phyloP scores from a whole-genome alignment of 2,888 invertebrate genomes.

The Drosophila pegasa region DNA sequence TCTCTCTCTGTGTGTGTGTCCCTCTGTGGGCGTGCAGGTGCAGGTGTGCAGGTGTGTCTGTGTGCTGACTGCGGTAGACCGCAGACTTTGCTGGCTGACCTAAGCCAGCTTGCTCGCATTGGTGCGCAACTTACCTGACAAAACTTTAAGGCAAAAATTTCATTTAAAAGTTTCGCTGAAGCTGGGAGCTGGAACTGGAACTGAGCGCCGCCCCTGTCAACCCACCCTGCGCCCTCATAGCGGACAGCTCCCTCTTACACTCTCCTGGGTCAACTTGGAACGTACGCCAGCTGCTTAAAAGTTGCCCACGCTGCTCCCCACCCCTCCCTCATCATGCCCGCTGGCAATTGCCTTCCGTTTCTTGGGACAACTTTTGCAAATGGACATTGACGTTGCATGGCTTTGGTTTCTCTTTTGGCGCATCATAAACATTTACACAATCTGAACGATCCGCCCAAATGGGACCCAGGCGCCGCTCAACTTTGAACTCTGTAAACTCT shows the following conservation, averaged over 20 bases:
- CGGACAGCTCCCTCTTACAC: not conserved
- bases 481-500: constrained; percentile 5
- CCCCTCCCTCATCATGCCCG: too few species aligned
- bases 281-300: constrained; percentile 69
- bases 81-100: constrained; percentile 66
- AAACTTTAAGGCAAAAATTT: constrained; percentile 80
- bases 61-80: constrained; percentile 63
- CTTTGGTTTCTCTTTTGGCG: constrained; percentile 46
- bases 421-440: constrained; percentile 66
- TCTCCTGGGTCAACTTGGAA: constrained; percentile 33
- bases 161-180: constrained; percentile 75
- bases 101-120: constrained; percentile 58
- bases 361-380: constrained; percentile 72
- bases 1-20: constrained; percentile 11
- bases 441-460: constrained; percentile 47
- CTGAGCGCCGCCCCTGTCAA: constrained; percentile 8
- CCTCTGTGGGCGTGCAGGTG: constrained; percentile 12
- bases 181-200: constrained; percentile 17
- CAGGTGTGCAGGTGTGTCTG: too few species aligned
- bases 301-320: constrained; percentile 16
- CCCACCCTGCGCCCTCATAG: not conserved
- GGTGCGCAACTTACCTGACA: constrained; percentile 65
- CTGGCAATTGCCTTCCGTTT: constrained; percentile 37
- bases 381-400: constrained; percentile 72
- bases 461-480: constrained; percentile 21